A percentile compares a stretch with the other conserved stretches of the same genome.
phyloP scores from a whole-genome alignment of 2,113 vertebrate genomes.

The Atractosteus spatula region DNA sequence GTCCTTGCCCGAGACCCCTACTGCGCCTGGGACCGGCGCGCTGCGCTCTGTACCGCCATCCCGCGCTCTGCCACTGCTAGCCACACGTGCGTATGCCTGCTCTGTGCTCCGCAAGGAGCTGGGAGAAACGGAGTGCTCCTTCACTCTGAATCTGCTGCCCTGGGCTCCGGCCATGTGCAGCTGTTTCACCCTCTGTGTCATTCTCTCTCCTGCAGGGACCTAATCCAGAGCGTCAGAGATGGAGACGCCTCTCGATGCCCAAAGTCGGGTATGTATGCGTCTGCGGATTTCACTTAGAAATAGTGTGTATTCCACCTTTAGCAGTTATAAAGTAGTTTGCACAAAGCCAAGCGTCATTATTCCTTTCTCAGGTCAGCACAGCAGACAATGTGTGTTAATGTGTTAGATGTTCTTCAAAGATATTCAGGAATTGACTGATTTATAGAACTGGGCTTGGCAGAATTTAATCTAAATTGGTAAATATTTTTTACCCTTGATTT shows the following conservation, averaged over 20 bases:
- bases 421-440: too few species aligned
- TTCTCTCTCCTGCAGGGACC: slow-evolving; percentile 36
- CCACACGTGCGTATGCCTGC: slow-evolving; percentile 22
- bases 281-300: too few species aligned
- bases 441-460: too few species aligned
- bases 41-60: slow-evolving; percentile 35
- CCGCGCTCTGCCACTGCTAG: not conserved
- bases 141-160: not conserved
- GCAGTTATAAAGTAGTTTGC: too few species aligned
- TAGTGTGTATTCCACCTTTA: too few species aligned
- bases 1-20: slow-evolving; percentile 70
- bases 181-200: not conserved
- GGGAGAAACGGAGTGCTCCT: not conserved
- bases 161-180: not conserved
- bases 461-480: too few species aligned
- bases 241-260: slow-evolving; percentile 61
- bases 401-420: too few species aligned
- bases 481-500: too few species aligned
- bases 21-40: slow-evolving; percentile 57
- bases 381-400: slow-evolving; percentile 6
- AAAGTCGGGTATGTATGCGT: slow-evolving; percentile 39
- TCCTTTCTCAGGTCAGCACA: slow-evolving; percentile 14
- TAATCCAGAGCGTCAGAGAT: slow-evolving; percentile 63
- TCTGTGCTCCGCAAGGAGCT: not conserved
- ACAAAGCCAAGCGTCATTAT: too few species aligned